Base-by-base conservation (phyloP, 2,113 vertebrate genomes). In the Neopipo cinnamomea region DNA sequence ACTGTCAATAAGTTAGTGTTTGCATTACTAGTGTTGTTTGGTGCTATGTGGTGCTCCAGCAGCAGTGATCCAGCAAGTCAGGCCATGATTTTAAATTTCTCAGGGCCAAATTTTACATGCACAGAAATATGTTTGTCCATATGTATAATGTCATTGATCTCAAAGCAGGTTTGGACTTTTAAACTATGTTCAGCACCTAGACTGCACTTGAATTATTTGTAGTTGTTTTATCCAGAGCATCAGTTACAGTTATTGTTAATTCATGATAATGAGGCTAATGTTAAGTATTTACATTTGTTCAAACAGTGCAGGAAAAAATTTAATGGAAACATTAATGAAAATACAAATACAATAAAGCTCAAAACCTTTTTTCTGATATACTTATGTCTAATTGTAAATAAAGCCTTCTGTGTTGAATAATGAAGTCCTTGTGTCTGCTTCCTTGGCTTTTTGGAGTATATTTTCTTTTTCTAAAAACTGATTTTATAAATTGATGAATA, bases 321-420 rank as follows among this genome's bases (percentile, higher is more conserved):
- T 62, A 56, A 72, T 59, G 75, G 41, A 88, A 88, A 78, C 18
- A 3, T 63, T 62, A 55, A 74, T 50, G 30, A 91, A 50, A 83
- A 83, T 67, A 31, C 7, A 67, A 77, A 82, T 27, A 76, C 93
- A 89, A 82, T 47, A 73, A 89, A 93, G 18, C 24, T 91, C 27
- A 46, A 71, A 37, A 22, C 53, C 3, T 84, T 52, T 61, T 46
- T 62, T 84, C 67, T 86, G 63, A 87, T 85, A 82, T 55, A 4
- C 8, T 62, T 63, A 62, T 92, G 81, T 92, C 23, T 92, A 89
- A 88, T 67, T 96, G 91, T 92, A 95, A 96, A 95, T 92, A 90
- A 97, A 96, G 14, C 30, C n/a, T 73, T 68, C 35, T 13, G 17
- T 82, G 77, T 85, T 76, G 77, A n/a, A 88, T 82, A 94, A 73